Evolutionary conservation across 2,888 invertebrate species (phyloP).

Genomic region (Archaeoteleia sp.): DNA sequence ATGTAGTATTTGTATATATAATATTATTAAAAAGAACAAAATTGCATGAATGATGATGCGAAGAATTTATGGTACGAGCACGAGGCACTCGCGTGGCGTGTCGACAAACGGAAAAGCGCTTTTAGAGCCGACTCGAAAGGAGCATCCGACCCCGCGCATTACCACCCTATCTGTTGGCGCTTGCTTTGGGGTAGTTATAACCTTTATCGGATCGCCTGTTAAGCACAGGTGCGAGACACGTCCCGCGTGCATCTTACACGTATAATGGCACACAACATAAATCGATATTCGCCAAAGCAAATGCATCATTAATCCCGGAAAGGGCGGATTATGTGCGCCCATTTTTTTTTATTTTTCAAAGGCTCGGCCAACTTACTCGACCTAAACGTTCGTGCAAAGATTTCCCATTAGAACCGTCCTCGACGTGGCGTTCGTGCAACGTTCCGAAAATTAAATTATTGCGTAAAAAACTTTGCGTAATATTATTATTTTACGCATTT

Average conservation of each 20-base stretch:
- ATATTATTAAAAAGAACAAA: no score
- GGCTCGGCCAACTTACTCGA: not conserved
- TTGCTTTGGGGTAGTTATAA: slow-evolving; percentile 61
- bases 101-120: slow-evolving; percentile 63
- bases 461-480: no score
- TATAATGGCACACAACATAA: slow-evolving; percentile 13
- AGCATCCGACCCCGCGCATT: slow-evolving; percentile 67
- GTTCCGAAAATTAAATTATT: no score
- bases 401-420: no score
- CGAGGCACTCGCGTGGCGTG: slow-evolving; percentile 45
- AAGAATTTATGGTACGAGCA: no score
- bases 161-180: slow-evolving; percentile 42
- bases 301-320: slow-evolving; percentile 37
- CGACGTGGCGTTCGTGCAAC: no score
- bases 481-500: no score
- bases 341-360: not conserved
- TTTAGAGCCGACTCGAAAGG: slow-evolving; percentile 65
- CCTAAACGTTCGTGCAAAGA: slow-evolving; percentile 9
- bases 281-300: slow-evolving; percentile 32
- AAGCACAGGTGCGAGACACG: slow-evolving; percentile 62
- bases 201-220: slow-evolving; percentile 68
- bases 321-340: slow-evolving; percentile 16
- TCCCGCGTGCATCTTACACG: slow-evolving; percentile 23
- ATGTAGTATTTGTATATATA: no score
- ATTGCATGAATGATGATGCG: no score